Percentiles rank a stretch among this genome's conserved stretches.
Evolutionary conservation across 1,140 invertebrate species (phyloP).

Genomic region (Scaptomyza montana): DNA sequence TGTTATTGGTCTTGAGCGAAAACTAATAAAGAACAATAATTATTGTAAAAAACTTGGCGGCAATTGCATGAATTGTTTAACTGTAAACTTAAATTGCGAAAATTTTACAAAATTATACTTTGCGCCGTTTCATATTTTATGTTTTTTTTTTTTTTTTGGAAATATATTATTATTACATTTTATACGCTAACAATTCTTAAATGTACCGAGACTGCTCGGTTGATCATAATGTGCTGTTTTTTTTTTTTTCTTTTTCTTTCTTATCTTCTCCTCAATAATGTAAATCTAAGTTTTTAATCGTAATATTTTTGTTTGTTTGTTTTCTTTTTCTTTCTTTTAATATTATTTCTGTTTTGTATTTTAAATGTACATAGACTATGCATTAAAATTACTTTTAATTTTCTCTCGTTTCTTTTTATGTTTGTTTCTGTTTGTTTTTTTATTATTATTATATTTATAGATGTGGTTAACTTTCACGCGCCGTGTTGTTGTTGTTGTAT

Average conservation of each 20-base stretch:
- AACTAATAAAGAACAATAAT: conserved; percentile 42
- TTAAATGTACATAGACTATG: conserved; percentile 82
- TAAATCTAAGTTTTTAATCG: conserved; percentile 73
- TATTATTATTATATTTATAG: conserved; percentile 50
- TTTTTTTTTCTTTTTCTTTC: conserved; percentile 15
- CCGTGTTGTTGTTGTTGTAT: conserved; percentile 53
- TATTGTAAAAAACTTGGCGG: conserved; percentile 48
- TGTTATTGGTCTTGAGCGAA: conserved; percentile 49
- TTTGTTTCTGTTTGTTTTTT: conserved; percentile 22
- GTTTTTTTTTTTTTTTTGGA: conserved; percentile 52
- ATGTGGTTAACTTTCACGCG: conserved; percentile 68
- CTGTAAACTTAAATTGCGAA: conserved; percentile 72
- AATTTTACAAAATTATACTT: conserved; percentile 78
- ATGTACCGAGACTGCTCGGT: conserved; percentile 58
- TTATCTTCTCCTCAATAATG: conserved; percentile 54
- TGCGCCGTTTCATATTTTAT: conserved; percentile 48
- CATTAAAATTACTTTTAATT: conserved; percentile 69
- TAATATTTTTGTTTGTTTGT: conserved; percentile 42
- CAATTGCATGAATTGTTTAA: conserved; percentile 58
- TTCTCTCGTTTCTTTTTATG: conserved; percentile 24
- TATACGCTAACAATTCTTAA: conserved; percentile 76
- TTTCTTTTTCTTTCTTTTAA: conserved; percentile 64
- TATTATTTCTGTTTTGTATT: conserved; percentile 76
- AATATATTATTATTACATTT: conserved; percentile 75
- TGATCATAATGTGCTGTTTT: conserved; percentile 53